Evolutionary conservation across 1,140 invertebrate species (phyloP).

Genomic region (Colletes gigas): DNA sequence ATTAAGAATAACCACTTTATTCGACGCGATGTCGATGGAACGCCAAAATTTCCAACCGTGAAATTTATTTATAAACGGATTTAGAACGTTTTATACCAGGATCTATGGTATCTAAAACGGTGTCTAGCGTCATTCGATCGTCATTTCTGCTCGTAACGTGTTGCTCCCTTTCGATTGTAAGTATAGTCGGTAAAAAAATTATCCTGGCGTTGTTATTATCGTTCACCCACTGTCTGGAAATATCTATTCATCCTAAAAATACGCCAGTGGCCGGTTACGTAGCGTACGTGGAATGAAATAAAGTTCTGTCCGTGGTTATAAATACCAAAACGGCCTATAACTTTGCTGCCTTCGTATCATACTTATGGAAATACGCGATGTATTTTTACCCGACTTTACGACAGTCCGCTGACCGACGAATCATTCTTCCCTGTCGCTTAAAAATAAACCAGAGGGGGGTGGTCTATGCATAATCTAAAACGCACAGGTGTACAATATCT

Average conservation of each 20-base stretch:
- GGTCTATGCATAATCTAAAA: neutral
- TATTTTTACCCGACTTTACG: slow-evolving; percentile 23
- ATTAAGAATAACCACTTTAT: too few species aligned
- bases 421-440: neutral
- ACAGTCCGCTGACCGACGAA: neutral
- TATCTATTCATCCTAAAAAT: slow-evolving; percentile 21
- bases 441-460: slow-evolving; percentile 11
- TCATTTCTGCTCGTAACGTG: neutral
- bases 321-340: slow-evolving; percentile 24
- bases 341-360: neutral
- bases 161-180: neutral
- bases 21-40: too few species aligned
- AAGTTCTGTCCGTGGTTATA: slow-evolving; percentile 20
- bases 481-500: neutral
- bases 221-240: slow-evolving; percentile 9
- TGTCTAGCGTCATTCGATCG: neutral
- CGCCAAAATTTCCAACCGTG: neutral
- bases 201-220: slow-evolving; percentile 4
- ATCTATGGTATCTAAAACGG: too few species aligned
- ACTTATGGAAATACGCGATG: neutral
- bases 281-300: neutral
- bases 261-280: neutral
- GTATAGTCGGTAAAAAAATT: neutral
- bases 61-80: too few species aligned
- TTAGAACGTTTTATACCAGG: too few species aligned